Base-by-base conservation (phyloP, 2,113 vertebrate genomes). In the Ursus arctos region DNA sequence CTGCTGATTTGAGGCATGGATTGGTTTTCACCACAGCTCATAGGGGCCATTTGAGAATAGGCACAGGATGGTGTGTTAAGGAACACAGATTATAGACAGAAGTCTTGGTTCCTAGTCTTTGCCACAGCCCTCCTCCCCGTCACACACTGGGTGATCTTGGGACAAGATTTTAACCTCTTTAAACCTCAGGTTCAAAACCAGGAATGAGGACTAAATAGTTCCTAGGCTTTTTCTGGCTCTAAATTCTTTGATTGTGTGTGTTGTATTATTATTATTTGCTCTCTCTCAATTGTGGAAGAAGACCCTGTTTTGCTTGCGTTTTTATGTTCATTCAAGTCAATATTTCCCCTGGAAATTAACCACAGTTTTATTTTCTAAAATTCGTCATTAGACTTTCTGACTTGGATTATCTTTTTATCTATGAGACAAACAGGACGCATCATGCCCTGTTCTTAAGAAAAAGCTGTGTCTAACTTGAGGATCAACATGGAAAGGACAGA, bases 181-280 rank as follows among this genome's bases (percentile, higher is more conserved):
- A 86, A 94, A 33, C 11, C 77, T 94, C 36, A 93, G 28, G 22
- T 65, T 96, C 76, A 82, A 98, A 87, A 87, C 9, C 8, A 71
- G 24, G 4, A 95, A 8, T 86, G 28, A 97, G 18, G 11, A 67
- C 0, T 49, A 5, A 97, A 67, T 67, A 43, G 47, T 69, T 89
- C 84, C 21, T 33, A 67, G 11, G 24, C 1, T 18, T 91, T 94
- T 76, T 82, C 36, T 57, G n/a, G 10, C 11, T 86, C n/a, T 76
- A 43, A 69, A 76, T 93, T 96, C 71, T 77, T 33, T 88, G 49
- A 82, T 40, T 91, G 9, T 10, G 13, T 67, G 9, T 72, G 74
- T 16, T 72, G 12, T 67, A 69, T 13, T 79, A 80, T 36, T 31
- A 47, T 59, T 55, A 67, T 88, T 88, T 57, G 12, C 8, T 94